These are phyloP conservation scores for Cynodonichthys magdalenae DNA, from an alignment of 2,797 vertebrate genomes.

Conservation along the genomic window DNA sequence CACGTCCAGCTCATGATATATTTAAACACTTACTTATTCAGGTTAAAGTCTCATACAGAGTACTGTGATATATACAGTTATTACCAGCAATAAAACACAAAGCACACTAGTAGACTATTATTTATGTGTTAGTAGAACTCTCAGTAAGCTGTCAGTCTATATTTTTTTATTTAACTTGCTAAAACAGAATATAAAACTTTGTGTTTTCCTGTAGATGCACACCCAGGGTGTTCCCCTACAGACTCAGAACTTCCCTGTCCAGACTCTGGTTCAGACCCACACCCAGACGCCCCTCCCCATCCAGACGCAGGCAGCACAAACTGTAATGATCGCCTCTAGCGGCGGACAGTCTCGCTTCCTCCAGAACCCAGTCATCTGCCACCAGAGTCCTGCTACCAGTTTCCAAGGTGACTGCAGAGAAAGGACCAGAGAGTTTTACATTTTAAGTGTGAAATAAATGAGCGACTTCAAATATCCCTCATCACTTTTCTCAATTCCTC, in stretches of 20 bases:
- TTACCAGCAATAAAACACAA: too few relatives aligned
- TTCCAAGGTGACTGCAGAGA: conserved; percentile 87
- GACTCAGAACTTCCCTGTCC: conserved; percentile 76
- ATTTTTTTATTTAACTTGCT: too few relatives aligned
- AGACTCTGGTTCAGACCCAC: conserved; percentile 81
- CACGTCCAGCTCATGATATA: conserved; percentile 27
- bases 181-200: neutral
- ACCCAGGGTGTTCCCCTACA: conserved; percentile 76
- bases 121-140: too few relatives aligned
- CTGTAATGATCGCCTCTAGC: conserved; percentile 91
- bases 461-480: neutral
- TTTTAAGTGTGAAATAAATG: neutral
- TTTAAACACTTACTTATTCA: neutral
- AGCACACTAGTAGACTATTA: too few relatives aligned
- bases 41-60: too few relatives aligned
- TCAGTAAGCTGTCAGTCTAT: too few relatives aligned
- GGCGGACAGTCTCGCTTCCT: conserved; percentile 90
- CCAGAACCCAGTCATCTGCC: conserved; percentile 94
- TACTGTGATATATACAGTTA: too few relatives aligned
- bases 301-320: conserved; percentile 90
- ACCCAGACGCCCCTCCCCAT: conserved; percentile 81
- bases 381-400: conserved; percentile 85
- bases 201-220: conserved; percentile 64
- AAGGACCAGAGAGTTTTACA: neutral
- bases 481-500: neutral